Evolutionary conservation across 2,888 invertebrate species (phyloP).

Genomic region (Empis stercorea): DNA sequence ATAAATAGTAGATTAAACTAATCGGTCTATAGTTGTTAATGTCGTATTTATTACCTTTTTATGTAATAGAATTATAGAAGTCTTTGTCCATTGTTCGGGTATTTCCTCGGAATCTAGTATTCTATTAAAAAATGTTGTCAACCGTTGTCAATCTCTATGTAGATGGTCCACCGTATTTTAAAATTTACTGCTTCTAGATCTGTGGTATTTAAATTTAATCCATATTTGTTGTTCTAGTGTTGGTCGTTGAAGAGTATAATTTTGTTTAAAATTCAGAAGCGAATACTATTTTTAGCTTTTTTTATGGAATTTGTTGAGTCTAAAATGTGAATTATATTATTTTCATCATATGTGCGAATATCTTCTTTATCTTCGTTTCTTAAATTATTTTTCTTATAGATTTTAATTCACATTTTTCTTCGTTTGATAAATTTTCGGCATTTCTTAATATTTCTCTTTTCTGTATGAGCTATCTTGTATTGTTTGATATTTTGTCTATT

Average conservation of each 20-base stretch:
- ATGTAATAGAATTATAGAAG: constrained; percentile 12
- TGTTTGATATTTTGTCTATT: neutral
- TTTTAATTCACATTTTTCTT: neutral
- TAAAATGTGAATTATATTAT: neutral
- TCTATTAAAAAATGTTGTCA: too few species aligned
- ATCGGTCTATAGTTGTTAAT: neutral
- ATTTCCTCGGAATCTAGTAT: neutral
- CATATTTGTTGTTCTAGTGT: too few species aligned
- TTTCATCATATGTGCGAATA: neutral
- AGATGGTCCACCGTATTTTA: neutral
- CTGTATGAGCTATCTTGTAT: neutral
- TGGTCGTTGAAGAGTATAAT: too few species aligned
- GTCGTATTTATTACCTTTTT: constrained; percentile 3
- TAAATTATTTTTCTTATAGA: neutral
- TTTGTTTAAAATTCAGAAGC: too few species aligned
- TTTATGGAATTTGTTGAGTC: constrained; percentile 1
- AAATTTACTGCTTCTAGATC: neutral
- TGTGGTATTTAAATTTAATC: too few species aligned
- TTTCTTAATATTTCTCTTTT: neutral
- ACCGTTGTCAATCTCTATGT: neutral
- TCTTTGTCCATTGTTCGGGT: neutral
- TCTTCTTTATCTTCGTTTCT: neutral
- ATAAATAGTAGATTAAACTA: neutral
- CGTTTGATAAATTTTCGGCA: neutral
- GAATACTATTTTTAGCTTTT: constrained; percentile 2